These are phyloP conservation scores for Lates japonicus DNA, from an alignment of 2,797 vertebrate genomes.

Conservation along the genomic window DNA sequence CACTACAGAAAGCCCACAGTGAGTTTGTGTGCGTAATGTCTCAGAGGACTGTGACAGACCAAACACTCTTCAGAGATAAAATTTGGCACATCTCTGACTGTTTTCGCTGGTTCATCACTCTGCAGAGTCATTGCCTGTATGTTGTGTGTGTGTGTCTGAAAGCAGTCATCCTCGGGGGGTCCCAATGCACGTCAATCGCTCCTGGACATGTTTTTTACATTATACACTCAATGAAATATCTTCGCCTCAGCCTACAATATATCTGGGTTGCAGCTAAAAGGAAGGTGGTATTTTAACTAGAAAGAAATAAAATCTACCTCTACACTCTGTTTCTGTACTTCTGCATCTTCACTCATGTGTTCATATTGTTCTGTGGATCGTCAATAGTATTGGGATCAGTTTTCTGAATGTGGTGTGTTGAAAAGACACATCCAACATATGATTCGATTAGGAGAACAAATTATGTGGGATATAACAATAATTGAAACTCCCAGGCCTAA, in stretches of 20 bases:
- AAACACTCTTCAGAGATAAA: conserved; percentile 29
- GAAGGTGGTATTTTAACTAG: background rate
- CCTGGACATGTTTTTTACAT: background rate
- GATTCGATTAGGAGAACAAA: no score
- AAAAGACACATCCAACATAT: no score
- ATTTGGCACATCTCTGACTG: conserved; percentile 33
- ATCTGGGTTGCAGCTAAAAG: background rate
- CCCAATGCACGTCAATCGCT: conserved; percentile 21
- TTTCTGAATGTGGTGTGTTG: no score
- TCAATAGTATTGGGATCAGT: no score
- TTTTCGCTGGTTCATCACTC: conserved; percentile 40
- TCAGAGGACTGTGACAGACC: conserved; percentile 38
- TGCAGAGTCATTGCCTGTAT: background rate
- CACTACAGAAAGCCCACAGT: conserved; percentile 1
- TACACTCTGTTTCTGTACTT: background rate
- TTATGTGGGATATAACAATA: no score
- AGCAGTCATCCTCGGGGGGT: conserved; percentile 2
- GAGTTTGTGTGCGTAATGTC: background rate
- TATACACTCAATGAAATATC: background rate
- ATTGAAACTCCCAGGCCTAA: no score
- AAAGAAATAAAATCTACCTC: background rate
- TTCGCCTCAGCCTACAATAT: background rate
- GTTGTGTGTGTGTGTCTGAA: background rate
- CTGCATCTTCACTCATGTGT: no score
- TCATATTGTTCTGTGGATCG: no score